These are phyloP conservation scores for Phylloscopus trochilus DNA, from an alignment of 2,113 vertebrate genomes.

Conservation along the genomic window DNA sequence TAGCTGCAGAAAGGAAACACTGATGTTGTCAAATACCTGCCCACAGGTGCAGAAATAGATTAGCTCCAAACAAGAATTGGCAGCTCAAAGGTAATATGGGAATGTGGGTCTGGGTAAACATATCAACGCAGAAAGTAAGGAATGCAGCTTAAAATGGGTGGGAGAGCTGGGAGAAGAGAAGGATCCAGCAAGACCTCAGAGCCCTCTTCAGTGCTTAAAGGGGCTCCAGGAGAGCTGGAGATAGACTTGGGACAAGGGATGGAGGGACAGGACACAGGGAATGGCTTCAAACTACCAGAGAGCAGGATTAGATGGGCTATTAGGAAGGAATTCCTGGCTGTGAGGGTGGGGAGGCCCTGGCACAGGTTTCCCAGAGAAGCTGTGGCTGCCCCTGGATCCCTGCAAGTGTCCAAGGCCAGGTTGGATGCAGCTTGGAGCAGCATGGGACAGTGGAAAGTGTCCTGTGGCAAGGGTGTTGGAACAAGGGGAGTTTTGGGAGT, in stretches of 20 bases:
- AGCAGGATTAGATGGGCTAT: background rate
- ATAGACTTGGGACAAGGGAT: background rate
- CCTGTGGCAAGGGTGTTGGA: background rate
- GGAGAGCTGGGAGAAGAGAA: background rate
- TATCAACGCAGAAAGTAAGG: background rate
- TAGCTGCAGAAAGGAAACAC: background rate
- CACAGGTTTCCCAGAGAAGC: fast-evolving
- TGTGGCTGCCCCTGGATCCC: background rate
- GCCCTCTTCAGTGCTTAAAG: background rate
- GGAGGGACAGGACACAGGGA: background rate
- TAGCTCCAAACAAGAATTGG: background rate
- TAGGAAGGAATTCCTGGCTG: fast-evolving
- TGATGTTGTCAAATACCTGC: background rate
- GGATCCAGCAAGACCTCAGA: background rate
- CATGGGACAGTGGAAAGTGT: fast-evolving
- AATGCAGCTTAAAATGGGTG: background rate
- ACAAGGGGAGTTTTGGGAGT: background rate
- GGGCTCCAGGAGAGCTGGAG: background rate
- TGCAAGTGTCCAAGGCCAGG: background rate
- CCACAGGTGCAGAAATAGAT: background rate
- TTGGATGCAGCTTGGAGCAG: fast-evolving
- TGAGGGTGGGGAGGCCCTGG: background rate
- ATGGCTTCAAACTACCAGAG: background rate
- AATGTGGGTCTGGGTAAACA: background rate
- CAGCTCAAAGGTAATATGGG: background rate